Evolutionary conservation across 2,888 invertebrate species (phyloP), one percentile per base, ranked within the genome.

Genomic region (Scrobipalpa costella): DNA sequence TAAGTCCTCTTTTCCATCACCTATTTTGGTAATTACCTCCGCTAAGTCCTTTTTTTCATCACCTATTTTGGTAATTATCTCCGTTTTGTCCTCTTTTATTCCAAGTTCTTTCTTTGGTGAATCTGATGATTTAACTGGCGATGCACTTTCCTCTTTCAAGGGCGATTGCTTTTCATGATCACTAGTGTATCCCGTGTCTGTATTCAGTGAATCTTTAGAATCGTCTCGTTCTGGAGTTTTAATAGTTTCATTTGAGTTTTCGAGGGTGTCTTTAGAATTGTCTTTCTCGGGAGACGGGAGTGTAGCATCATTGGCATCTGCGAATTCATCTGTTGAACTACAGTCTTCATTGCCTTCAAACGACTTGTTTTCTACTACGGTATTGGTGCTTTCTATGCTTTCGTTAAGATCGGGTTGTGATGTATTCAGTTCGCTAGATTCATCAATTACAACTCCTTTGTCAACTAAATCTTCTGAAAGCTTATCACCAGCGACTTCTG

Each of bases 341-440:
- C 50, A 21, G 21, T 84, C 79, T 15, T 68, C 67, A 52, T 78
- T 72, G 13, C 67, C 70, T 61, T 84, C 80, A 64, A 80, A 83
- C 1, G 81, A 84, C 66, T 79, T 81, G 69, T 88, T 90, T 66
- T 90, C 90, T 65, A 87, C 83, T 2, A 90, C 88, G 0, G 89
- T 90, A 64, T 86, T 78, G 49, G 74, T 83, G 66, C 89, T 90
- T 13, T 85, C 85, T 50, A 84, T 67, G 69, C 89, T 90, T 69
- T 82, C 86, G 67, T 88, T 76, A 8, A 88, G 80, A 65, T 89
- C 89, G n/a, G 71, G 71, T 67, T 77, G 80, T 64, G 84, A 83
- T n/a, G 77, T 74, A 63, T 83, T 71, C 52, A 77, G 62, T 67
- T 75, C 77, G 27, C 59, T 57, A 11, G 19, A 55, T 55, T 59